Evolutionary conservation across 2,888 invertebrate genomes (phyloP).

Genomic region (Scaptomyza tumidula): DNA sequence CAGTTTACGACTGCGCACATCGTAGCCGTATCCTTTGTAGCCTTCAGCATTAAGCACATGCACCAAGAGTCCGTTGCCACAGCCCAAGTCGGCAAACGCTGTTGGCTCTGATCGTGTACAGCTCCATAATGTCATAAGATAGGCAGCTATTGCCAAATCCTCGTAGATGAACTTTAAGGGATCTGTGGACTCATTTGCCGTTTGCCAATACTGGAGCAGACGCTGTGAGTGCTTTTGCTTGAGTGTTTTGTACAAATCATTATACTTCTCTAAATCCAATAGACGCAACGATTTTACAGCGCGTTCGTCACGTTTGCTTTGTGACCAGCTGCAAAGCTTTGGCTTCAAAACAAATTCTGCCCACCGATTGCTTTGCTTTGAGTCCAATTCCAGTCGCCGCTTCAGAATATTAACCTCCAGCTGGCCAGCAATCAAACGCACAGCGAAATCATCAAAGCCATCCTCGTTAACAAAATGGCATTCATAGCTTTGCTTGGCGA

Average conservation of each 20-base stretch:
- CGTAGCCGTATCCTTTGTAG: slow-evolving; percentile 92
- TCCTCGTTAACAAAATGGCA: slow-evolving; percentile 63
- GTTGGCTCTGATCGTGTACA: slow-evolving; percentile 84
- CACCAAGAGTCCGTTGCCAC: slow-evolving; percentile 98
- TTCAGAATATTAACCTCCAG: slow-evolving; percentile 38
- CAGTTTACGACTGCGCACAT: slow-evolving; percentile 93
- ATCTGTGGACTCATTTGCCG: slow-evolving; percentile 95
- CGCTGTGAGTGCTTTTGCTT: slow-evolving; percentile 91
- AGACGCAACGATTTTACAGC: slow-evolving; percentile 87
- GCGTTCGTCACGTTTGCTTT: slow-evolving; percentile 34
- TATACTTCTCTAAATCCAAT: slow-evolving; percentile 89
- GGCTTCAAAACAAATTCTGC: slow-evolving; percentile 85
- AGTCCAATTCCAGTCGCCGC: neutral
- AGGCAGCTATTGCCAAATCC: slow-evolving; percentile 97
- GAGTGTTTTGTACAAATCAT: slow-evolving; percentile 88
- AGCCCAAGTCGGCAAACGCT: slow-evolving; percentile 96
- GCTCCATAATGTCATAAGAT: slow-evolving; percentile 93
- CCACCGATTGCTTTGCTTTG: slow-evolving; percentile 65
- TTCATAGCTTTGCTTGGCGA: slow-evolving; percentile 59
- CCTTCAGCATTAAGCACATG: slow-evolving; percentile 94
- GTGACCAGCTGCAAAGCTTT: slow-evolving; percentile 83
- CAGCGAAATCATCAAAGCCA: slow-evolving; percentile 65
- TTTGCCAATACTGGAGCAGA: slow-evolving; percentile 93
- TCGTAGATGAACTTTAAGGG: slow-evolving; percentile 98
- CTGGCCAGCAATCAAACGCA: slow-evolving; percentile 45